A percentile compares a stretch with the other conserved stretches of the same genome.
These are phyloP conservation scores for Eupithecia subfuscata DNA, from an alignment of 2,888 invertebrate species.

Conservation along the genomic window DNA sequence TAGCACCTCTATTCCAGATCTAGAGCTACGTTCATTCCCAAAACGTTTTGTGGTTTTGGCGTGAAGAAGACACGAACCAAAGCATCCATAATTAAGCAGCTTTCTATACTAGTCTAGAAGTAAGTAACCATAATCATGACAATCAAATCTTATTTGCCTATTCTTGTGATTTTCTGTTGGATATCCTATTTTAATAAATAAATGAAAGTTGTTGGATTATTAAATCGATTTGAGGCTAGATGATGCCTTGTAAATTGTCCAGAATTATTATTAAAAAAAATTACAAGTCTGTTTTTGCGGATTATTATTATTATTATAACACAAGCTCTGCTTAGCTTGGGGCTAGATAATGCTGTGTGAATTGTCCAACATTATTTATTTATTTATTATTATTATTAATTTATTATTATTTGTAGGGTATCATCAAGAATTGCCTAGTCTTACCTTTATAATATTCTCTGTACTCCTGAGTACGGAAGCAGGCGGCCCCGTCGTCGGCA, in stretches of 20 bases:
- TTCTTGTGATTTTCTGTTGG: background rate
- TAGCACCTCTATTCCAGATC: background rate
- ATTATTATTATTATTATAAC: too few species aligned
- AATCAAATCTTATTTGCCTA: background rate
- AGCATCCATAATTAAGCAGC: background rate
- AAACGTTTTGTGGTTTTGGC: background rate
- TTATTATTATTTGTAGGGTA: background rate
- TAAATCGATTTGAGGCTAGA: background rate
- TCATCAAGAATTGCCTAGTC: background rate
- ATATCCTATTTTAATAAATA: background rate
- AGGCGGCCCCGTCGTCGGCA: slow-evolving; percentile 65
- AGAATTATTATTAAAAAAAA: too few species aligned
- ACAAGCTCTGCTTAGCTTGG: too few species aligned
- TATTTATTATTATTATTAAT: too few species aligned
- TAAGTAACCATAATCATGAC: background rate
- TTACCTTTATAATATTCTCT: slow-evolving; percentile 79
- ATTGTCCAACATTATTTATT: too few species aligned
- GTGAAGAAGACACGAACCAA: background rate
- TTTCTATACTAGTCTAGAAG: background rate
- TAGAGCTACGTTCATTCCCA: background rate
- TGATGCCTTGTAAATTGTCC: too few species aligned
- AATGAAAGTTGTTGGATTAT: background rate
- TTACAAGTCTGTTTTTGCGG: too few species aligned
- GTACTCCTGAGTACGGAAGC: slow-evolving; percentile 69
- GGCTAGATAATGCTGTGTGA: too few species aligned